These are phyloP conservation scores for Lophotriccus pileatus DNA, from an alignment of 2,797 vertebrate genomes.

Conservation along the genomic window DNA sequence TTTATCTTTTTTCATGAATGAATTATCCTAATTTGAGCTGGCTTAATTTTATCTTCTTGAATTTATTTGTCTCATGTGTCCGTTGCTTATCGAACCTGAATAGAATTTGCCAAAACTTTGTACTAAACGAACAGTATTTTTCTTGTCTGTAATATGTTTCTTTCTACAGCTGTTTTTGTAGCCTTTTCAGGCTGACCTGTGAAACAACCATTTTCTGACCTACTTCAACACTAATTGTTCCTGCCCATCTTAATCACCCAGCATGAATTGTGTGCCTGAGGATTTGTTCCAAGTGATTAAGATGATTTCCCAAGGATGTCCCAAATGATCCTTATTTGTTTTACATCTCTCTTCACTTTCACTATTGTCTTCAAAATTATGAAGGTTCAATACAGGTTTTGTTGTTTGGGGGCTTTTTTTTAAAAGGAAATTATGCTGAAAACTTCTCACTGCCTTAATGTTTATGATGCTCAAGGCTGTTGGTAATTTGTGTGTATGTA, in stretches of 20 bases:
- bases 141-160: background rate
- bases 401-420: background rate
- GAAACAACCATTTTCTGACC: background rate
- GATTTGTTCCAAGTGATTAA: conserved; percentile 2
- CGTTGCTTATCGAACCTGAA: background rate
- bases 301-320: background rate
- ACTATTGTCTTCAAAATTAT: background rate
- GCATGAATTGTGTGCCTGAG: background rate
- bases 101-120: background rate
- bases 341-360: background rate
- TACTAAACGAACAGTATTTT: background rate
- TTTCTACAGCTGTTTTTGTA: background rate
- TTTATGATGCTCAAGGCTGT: background rate
- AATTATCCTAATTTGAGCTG: background rate
- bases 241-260: background rate
- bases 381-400: background rate
- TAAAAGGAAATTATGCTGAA: background rate
- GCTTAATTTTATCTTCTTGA: background rate
- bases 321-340: background rate
- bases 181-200: background rate
- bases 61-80: background rate
- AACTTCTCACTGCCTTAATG: background rate
- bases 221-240: background rate
- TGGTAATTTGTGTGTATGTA: background rate
- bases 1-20: background rate